phyloP scores from a whole-genome alignment of 2,888 invertebrate genomes.

The Liodrosophila aerea region DNA sequence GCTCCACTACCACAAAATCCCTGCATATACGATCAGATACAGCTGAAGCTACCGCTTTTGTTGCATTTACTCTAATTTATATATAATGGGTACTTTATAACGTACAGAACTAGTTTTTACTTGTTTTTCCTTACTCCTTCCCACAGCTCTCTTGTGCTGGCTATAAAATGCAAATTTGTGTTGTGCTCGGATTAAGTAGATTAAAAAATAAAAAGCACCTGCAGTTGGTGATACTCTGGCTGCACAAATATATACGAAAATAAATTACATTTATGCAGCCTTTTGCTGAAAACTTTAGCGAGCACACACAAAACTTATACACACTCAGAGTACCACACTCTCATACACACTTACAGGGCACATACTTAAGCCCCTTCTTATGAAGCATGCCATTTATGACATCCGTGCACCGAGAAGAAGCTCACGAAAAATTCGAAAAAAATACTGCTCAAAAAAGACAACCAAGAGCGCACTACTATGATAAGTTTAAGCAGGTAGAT shows the following conservation, averaged over 20 bases:
- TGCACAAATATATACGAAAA: slow-evolving; percentile 53
- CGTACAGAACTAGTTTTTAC: background rate
- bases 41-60: background rate
- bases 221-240: slow-evolving; percentile 45
- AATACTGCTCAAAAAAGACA: no score
- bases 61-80: background rate
- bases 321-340: slow-evolving; percentile 7
- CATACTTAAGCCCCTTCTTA: slow-evolving; percentile 47
- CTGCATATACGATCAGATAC: background rate
- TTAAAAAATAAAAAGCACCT: slow-evolving; percentile 74
- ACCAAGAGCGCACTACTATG: background rate
- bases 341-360: slow-evolving; percentile 17
- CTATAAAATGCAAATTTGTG: slow-evolving; percentile 70
- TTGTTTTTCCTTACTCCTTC: slow-evolving; percentile 9
- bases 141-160: slow-evolving; percentile 14
- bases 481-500: background rate
- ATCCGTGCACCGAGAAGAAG: slow-evolving; percentile 60
- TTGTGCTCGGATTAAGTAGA: slow-evolving; percentile 54
- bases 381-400: slow-evolving; percentile 75
- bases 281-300: slow-evolving; percentile 43
- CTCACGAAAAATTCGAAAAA: slow-evolving; percentile 25
- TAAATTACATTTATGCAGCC: slow-evolving; percentile 73
- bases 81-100: slow-evolving; percentile 2
- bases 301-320: slow-evolving; percentile 17
- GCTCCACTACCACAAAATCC: no score